Conservation (phyloP, 2,888 invertebrate species). For the Chymomyza procnemis region DNA sequence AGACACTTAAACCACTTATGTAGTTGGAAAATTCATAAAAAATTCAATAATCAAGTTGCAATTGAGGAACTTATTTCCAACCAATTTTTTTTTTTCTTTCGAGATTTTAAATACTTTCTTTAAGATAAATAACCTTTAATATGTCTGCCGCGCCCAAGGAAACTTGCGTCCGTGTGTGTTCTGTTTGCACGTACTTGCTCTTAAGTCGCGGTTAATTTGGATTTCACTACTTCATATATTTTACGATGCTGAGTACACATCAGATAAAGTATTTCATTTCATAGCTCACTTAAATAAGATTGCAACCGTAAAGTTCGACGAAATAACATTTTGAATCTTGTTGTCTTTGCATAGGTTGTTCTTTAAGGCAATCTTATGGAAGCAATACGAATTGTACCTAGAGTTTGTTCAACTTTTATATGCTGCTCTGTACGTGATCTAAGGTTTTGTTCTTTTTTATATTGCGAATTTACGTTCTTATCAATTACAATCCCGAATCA, state of each 20-base stretch:
- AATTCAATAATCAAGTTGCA: too few relatives aligned
- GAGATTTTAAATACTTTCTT: too few relatives aligned
- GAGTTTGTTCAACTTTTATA: neutral
- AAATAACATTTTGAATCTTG: neutral
- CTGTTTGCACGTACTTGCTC: too few relatives aligned
- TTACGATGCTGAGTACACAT: neutral
- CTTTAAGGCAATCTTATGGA: neutral
- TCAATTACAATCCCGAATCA: constrained; percentile 33
- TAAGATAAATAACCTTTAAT: too few relatives aligned
- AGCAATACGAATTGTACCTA: neutral
- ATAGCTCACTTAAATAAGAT: neutral
- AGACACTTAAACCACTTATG: too few relatives aligned
- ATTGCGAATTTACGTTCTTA: constrained; percentile 13
- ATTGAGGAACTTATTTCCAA: too few relatives aligned
- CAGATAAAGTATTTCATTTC: neutral
- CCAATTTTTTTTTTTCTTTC: too few relatives aligned
- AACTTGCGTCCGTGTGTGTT: too few relatives aligned
- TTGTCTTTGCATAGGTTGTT: neutral
- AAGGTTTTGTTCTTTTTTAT: neutral
- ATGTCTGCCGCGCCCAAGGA: too few relatives aligned
- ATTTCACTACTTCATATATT: neutral
- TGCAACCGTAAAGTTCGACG: neutral
- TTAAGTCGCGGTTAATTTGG: too few relatives aligned
- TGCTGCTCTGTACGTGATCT: neutral
- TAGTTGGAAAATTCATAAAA: too few relatives aligned